Evolutionary conservation across 2,888 invertebrate species (phyloP), one percentile per base, ranked within the genome.

Genomic region (Stenoptilia bipunctidactyla): DNA sequence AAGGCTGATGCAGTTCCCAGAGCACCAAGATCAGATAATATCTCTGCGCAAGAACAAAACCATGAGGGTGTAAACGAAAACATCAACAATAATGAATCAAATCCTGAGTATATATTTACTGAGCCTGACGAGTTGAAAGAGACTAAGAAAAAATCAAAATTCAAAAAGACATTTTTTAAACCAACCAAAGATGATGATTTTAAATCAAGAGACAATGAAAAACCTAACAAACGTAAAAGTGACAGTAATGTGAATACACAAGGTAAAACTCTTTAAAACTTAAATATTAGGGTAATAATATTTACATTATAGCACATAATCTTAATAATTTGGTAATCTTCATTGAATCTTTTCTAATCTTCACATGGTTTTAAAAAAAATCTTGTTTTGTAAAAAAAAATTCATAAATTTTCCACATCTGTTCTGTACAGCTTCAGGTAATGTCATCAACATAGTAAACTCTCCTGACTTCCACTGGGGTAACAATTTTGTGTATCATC

Each of bases 1-100:
- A 86, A 83, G 46, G 71, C 86, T 1, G 86, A 86, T 48, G 86
- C 86, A 6, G 67, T 76, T 30, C 86, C 86, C 0, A 72, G 72
- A 50, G 66, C 85, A 4, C 85, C 86, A 1, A 64, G 86, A 33
- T 53, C 61, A 25, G 49, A 48, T 27, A 49, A 51, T 12, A 53
- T 49, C n/a, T 47, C 52, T 14, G 46, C 48, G 25, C 35, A 43
- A 12, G 42, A 50, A 20, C 45, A 43, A 15, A 40, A 34, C 25
- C 51, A 50, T 33, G 48, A 47, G 35, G 49, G 52, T 30, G 44
- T 56, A 30, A 52, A 61, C 48, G 59, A 58, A 40, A 64, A 61
- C 43, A 49, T 54, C 13, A 51, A 65, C 27, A 45, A 47, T n/a
- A 54, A 56, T 10, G 46, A 58, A 20, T 50, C 55, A 3, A 74